Base-by-base conservation (phyloP, 2,888 invertebrate genomes). In the Metalampra italica region DNA sequence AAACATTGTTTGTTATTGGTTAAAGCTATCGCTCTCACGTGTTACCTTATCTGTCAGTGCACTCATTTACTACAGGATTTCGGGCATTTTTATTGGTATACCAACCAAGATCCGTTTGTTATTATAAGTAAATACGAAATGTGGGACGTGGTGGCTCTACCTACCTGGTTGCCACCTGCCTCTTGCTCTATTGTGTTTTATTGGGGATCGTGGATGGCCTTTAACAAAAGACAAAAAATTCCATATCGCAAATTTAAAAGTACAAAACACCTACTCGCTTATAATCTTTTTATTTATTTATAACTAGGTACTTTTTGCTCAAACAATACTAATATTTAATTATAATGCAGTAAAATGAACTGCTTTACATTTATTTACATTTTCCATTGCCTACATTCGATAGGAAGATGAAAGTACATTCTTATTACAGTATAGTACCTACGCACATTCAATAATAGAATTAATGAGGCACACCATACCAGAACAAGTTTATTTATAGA, bases 401-500 rank as follows among this genome's bases (percentile, higher is more conserved):
- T 36, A 36, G 36, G 36, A 64, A 68, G 60, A 69, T 68, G 66
- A 71, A 71, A 71, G 69, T 71, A 52, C 65, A 64, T 54, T 51
- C 39, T 12, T 49, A 34, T 29, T n/a, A 40, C 41, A 32, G 55
- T 52, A 56, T 22, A 22, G 22, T 22, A 22, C n/a, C n/a, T n/a
- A n/a, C 22, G 5, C 22, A 22, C 22, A 22, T 22, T 22, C 22
- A 22, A 53, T 53, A 52, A 55, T 58, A 63, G 56, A 57, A 22
- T 53, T 56, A 62, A 64, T 60, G 52, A 48, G 22, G 29, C 50
- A 48, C 47, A 40, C 52, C 49, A 67, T 64, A 71, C 70, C 71
- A 74, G 73, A 77, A 72, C 71, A 62, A 69, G 71, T 75, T 76
- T 83, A 84, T 82, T 82, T 81, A 78, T 81, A 82, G 78, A 53